These are phyloP conservation scores for Pelobates cultripes DNA, from an alignment of 2,797 vertebrate species.

Conservation along the genomic window DNA sequence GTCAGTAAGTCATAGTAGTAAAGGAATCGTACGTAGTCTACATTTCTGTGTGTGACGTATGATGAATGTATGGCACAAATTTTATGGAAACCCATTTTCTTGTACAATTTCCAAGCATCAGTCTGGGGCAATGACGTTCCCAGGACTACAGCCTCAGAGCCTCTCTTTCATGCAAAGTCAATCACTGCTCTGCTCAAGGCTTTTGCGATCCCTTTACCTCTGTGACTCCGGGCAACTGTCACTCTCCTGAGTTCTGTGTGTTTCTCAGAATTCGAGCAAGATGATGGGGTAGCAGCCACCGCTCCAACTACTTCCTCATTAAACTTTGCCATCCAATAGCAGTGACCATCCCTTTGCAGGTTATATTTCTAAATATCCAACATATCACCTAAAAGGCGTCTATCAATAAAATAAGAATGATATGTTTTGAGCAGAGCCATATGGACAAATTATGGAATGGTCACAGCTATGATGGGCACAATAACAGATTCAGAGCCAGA, in stretches of 20 bases:
- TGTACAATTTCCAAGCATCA: constrained; percentile 78
- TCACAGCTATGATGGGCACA: too few relatives aligned
- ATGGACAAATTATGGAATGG: too few relatives aligned
- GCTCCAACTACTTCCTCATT: constrained; percentile 73
- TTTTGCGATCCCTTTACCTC: constrained; percentile 75
- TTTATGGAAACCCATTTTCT: constrained; percentile 73
- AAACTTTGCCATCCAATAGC: constrained; percentile 81
- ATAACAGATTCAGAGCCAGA: constrained; percentile 33
- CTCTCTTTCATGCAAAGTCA: constrained; percentile 70
- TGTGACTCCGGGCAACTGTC: constrained; percentile 71
- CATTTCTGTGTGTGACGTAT: constrained; percentile 61
- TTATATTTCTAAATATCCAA: constrained; percentile 28
- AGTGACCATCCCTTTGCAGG: constrained; percentile 63
- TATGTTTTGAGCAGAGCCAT: constrained; percentile 1
- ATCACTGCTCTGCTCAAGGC: constrained; percentile 72
- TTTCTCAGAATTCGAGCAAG: constrained; percentile 17
- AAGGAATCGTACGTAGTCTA: constrained; percentile 71
- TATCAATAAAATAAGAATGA: neutral
- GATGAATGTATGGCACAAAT: constrained; percentile 49
- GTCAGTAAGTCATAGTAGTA: constrained; percentile 69
- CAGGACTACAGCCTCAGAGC: constrained; percentile 69
- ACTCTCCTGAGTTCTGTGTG: constrained; percentile 78
- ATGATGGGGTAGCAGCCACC: constrained; percentile 65
- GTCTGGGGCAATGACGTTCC: constrained; percentile 74
- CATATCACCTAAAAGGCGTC: neutral